A percentile compares a stretch with the other conserved stretches of the same genome.
Conservation (phyloP, 2,888 invertebrate genomes). For the Caenorhabditis uteleia region DNA sequence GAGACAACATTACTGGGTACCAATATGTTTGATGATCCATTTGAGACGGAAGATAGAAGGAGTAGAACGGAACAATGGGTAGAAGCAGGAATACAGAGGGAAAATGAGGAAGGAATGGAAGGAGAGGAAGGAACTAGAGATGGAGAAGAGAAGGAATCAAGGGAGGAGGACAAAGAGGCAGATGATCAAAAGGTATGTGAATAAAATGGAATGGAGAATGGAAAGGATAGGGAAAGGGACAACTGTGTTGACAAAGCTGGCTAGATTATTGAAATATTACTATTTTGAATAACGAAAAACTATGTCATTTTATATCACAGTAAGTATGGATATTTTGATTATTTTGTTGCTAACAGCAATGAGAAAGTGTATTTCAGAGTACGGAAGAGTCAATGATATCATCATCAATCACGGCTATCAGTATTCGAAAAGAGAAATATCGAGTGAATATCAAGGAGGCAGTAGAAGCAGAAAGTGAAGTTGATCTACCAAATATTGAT, state of each 20-base stretch:
- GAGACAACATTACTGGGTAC: conserved; percentile 8
- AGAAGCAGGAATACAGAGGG: conserved; percentile 9
- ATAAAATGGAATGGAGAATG: too few relatives aligned
- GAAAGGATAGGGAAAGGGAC: too few relatives aligned
- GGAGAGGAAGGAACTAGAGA: neutral
- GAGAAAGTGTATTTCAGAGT: conserved; percentile 8
- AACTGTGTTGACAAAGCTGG: too few relatives aligned
- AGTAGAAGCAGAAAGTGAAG: conserved; percentile 16
- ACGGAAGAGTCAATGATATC: conserved; percentile 19
- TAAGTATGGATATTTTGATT: neutral
- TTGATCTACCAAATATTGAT: conserved; percentile 23
- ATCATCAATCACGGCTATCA: conserved; percentile 7
- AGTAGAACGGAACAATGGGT: conserved; percentile 47
- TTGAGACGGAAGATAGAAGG: conserved; percentile 38
- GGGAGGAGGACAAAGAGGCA: neutral
- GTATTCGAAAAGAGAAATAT: conserved; percentile 8
- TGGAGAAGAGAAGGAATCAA: conserved; percentile 2
- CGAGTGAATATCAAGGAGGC: conserved; percentile 19
- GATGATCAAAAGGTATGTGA: too few relatives aligned
- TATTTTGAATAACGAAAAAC: neutral
- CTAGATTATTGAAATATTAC: too few relatives aligned
- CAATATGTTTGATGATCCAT: conserved; percentile 46
- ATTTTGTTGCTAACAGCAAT: neutral
- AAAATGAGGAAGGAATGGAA: neutral
- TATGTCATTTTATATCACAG: neutral